Percentiles rank a stretch among this genome's conserved stretches.
Conservation (phyloP, 1,140 invertebrate genomes). For the Ooceraea biroi region DNA sequence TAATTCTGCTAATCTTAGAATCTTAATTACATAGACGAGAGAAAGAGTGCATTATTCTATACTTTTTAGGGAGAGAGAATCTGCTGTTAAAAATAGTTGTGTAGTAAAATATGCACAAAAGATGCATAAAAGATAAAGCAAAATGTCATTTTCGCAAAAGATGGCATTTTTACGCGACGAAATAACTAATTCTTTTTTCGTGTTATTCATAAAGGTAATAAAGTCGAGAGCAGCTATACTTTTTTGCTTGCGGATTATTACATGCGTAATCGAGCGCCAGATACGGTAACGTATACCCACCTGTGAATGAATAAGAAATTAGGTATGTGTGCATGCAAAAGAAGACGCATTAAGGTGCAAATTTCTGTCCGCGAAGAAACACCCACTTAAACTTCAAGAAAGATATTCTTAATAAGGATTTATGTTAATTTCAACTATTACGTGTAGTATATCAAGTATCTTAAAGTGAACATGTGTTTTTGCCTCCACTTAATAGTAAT, state of each 20-base stretch:
- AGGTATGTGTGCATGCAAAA: constrained; percentile 54
- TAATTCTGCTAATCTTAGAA: background rate
- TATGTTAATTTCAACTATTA: constrained; percentile 55
- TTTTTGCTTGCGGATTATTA: constrained; percentile 30
- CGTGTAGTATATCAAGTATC: constrained; percentile 28
- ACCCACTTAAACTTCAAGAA: constrained; percentile 39
- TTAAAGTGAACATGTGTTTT: constrained; percentile 36
- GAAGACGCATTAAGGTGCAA: constrained; percentile 58
- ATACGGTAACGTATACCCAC: constrained; percentile 49
- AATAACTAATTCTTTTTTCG: background rate
- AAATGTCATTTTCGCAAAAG: constrained; percentile 5
- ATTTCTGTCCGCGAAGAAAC: constrained; percentile 40
- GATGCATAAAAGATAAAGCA: background rate
- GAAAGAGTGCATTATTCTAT: background rate
- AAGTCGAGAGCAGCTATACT: constrained; percentile 8
- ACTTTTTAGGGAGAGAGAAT: background rate
- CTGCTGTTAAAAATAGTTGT: background rate
- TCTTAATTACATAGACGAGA: background rate
- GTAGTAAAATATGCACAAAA: background rate
- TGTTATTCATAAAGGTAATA: background rate
- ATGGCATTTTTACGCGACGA: background rate
- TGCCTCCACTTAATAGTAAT: constrained; percentile 40
- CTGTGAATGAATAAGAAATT: constrained; percentile 61
- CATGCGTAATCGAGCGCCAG: constrained; percentile 50
- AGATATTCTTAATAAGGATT: constrained; percentile 56